phyloP scores from a whole-genome alignment of 2,888 invertebrate genomes.

The Neoascia interrupta region DNA sequence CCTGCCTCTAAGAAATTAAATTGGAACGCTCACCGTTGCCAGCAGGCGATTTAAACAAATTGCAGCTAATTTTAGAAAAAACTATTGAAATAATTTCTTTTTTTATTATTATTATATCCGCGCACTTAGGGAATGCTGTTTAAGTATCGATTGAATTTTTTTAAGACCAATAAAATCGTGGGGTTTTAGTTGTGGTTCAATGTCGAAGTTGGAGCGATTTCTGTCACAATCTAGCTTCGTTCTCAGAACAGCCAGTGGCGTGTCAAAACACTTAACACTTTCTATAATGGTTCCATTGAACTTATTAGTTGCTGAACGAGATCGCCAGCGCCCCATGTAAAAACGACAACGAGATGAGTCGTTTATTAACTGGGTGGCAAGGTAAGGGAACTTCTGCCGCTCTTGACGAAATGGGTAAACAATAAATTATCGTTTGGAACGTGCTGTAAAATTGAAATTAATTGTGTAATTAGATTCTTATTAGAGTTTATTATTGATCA shows the following conservation, averaged over 20 bases:
- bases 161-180: background rate
- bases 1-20: constrained; percentile 61
- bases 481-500: constrained; percentile 14
- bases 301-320: constrained; percentile 6
- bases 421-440: constrained; percentile 23
- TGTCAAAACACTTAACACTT: constrained; percentile 15
- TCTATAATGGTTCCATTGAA: constrained; percentile 47
- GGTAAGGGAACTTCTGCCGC: background rate
- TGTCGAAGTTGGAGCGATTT: background rate
- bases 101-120: constrained; percentile 21
- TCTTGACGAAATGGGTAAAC: constrained; percentile 21
- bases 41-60: constrained; percentile 13
- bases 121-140: constrained; percentile 18
- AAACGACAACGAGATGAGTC: background rate
- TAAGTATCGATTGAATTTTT: constrained; percentile 38
- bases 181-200: background rate
- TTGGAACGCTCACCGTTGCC: constrained; percentile 23
- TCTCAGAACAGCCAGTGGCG: background rate
- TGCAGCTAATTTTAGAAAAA: constrained; percentile 63
- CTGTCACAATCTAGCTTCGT: background rate
- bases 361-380: background rate
- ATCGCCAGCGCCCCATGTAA: background rate
- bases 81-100: constrained; percentile 36
- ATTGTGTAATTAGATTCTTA: constrained; percentile 28
- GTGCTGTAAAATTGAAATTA: constrained; percentile 35